Base-by-base conservation (phyloP, 1,140 invertebrate genomes). In the Temnothorax nylanderi region DNA sequence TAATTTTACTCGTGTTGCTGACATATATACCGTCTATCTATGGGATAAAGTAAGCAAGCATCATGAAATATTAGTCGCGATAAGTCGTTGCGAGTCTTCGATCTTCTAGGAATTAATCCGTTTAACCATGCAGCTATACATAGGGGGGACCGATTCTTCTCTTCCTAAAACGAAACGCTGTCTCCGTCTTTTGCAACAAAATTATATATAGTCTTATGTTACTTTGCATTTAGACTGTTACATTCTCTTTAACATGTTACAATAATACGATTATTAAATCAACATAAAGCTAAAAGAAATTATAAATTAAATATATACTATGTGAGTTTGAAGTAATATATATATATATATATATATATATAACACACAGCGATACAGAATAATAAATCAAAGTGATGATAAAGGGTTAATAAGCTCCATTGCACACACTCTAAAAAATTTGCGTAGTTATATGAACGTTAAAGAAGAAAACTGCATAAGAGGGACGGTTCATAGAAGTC, bases 1-100 rank as follows among this genome's bases (percentile, higher is more conserved):
- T 82, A 82, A 82, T 72, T 82, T 72, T 18, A 11, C 26, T 82
- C 41, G 49, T 51, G 65, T 26, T 18, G 62, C 44, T 54, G 49
- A 71, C 49, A 32, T 56, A 64, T 44, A 47, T 26, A 60, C 5
- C 16, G 21, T 71, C 37, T 81, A 26, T 71, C 37, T 81, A 26
- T 26, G 21, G 4, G 1, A 18, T 72, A 44, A 82, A 34, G 26
- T 72, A 82, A 47, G 26, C 41, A 82, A 58, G 32, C n/a, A 5
- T 47, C 44, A 5, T 72, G 26, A 82, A 82, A 82, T 82, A 82
- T 60, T 58, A 54, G 32, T n/a, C 3, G 18, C 21, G n/a, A 72
- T 84, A 74, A 84, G 13, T 74, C 54, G 21, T 60, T 44, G 13
- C 26, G 8, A 75, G 13, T 60, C 26, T 60, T 72, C 54, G 6